These are phyloP conservation scores for Drosophila kanapiae DNA, from an alignment of 1,140 invertebrate species.

Conservation along the genomic window DNA sequence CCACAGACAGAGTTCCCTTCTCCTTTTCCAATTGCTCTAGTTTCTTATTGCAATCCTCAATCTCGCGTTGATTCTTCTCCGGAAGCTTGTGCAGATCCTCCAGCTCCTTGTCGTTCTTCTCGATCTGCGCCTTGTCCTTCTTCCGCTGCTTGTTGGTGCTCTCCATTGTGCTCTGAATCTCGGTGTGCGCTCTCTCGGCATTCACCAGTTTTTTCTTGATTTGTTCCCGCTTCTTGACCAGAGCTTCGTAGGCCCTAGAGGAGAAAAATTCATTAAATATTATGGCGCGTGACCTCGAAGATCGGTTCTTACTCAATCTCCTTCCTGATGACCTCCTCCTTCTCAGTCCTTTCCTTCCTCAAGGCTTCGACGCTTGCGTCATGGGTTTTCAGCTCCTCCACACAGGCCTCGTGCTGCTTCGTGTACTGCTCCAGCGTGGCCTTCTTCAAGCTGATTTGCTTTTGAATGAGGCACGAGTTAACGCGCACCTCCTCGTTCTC, in stretches of 20 bases:
- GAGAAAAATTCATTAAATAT: not conserved
- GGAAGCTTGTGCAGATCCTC: slow-evolving; percentile 89
- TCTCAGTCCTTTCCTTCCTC: slow-evolving; percentile 86
- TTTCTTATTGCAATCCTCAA: slow-evolving; percentile 89
- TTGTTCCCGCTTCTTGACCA: slow-evolving; percentile 88
- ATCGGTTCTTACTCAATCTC: slow-evolving; percentile 86
- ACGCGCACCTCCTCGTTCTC: slow-evolving; percentile 91
- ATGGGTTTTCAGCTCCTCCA: slow-evolving; percentile 87
- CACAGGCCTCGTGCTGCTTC: slow-evolving; percentile 86
- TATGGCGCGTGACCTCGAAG: accelerated
- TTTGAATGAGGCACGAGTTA: slow-evolving; percentile 90
- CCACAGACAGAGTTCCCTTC: slow-evolving; percentile 87
- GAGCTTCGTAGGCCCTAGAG: slow-evolving; percentile 86
- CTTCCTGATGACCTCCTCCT: slow-evolving; percentile 86
- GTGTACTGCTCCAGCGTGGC: slow-evolving; percentile 86
- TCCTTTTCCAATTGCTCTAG: slow-evolving; percentile 86
- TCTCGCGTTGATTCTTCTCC: slow-evolving; percentile 90
- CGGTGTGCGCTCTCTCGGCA: slow-evolving; percentile 87
- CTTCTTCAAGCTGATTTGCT: slow-evolving; percentile 87
- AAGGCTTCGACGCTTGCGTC: slow-evolving; percentile 87
- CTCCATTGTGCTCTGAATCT: slow-evolving; percentile 88
- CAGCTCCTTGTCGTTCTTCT: slow-evolving; percentile 88
- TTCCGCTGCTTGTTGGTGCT: slow-evolving; percentile 88
- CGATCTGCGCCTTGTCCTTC: slow-evolving; percentile 88
- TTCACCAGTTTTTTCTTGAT: slow-evolving; percentile 86